Evolutionary conservation across 2,797 vertebrate species (phyloP).

Genomic region (Syndactyla subalaris): DNA sequence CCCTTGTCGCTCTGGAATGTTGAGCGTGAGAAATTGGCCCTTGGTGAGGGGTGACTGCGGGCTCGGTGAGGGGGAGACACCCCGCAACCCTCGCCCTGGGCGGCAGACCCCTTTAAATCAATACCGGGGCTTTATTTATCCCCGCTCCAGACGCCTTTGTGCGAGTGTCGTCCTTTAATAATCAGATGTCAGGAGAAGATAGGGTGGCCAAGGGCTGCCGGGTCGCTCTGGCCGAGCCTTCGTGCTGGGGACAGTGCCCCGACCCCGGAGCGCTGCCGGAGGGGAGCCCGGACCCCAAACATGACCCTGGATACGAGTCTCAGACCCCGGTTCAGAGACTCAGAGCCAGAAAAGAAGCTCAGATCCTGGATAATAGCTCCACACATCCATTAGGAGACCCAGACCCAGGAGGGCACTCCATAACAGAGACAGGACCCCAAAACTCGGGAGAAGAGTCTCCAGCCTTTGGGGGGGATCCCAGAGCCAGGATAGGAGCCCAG

Average conservation of each 20-base stretch:
- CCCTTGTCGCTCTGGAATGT: neutral
- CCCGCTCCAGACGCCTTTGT: conserved; percentile 22
- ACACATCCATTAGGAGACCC: no score
- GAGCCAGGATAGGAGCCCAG: neutral
- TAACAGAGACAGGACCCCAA: neutral
- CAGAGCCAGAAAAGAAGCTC: neutral
- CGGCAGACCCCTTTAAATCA: neutral
- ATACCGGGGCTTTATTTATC: neutral
- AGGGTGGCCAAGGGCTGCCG: neutral
- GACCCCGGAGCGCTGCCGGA: neutral
- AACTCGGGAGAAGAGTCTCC: neutral
- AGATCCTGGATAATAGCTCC: neutral
- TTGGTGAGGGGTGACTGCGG: neutral
- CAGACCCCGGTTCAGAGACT: neutral
- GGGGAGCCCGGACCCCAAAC: neutral
- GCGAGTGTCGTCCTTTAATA: neutral
- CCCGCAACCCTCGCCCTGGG: neutral
- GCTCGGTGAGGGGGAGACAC: neutral
- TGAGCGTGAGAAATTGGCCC: conserved; percentile 3
- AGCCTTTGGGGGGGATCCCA: neutral
- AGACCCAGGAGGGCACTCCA: neutral
- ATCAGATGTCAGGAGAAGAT: neutral
- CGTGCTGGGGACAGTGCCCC: neutral
- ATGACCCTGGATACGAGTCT: neutral
- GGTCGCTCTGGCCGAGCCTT: neutral